A percentile compares a stretch with the other conserved stretches of the same genome.
Evolutionary conservation across 2,888 invertebrate genomes (phyloP).

Genomic region (Pristionchus arcanus): DNA sequence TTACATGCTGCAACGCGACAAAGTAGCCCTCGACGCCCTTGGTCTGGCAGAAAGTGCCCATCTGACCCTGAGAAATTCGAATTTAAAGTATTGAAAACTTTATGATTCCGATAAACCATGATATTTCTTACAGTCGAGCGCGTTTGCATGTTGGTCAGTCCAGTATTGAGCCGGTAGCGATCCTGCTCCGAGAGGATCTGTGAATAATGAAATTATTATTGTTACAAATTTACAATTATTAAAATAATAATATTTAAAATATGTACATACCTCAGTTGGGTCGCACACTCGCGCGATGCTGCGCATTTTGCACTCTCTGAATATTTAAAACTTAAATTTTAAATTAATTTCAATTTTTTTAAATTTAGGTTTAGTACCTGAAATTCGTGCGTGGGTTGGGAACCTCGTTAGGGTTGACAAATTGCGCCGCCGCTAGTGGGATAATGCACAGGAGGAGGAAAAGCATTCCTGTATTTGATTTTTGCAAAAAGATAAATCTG

Average conservation of each 20-base stretch:
- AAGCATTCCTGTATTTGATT: neutral
- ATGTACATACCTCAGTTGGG: slow-evolving; percentile 11
- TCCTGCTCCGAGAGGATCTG: slow-evolving; percentile 49
- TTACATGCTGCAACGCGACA: slow-evolving; percentile 29
- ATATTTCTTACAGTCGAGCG: slow-evolving; percentile 29
- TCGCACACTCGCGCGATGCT: slow-evolving; percentile 52
- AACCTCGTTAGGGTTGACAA: neutral
- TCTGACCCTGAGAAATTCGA: neutral
- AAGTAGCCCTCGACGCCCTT: slow-evolving; percentile 53
- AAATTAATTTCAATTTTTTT: neutral
- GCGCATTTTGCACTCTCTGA: slow-evolving; percentile 54
- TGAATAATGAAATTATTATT: neutral
- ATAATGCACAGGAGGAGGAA: neutral
- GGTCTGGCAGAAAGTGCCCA: slow-evolving; percentile 35
- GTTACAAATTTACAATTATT: neutral
- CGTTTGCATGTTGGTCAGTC: slow-evolving; percentile 55
- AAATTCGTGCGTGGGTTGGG: slow-evolving; percentile 55
- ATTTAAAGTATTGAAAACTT: neutral
- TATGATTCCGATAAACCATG: neutral
- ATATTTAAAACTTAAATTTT: neutral
- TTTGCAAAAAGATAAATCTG: neutral
- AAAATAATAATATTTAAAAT: neutral
- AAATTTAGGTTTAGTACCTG: neutral
- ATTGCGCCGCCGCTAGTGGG: slow-evolving; percentile 8
- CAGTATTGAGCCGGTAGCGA: slow-evolving; percentile 51